Percentiles rank a stretch among this genome's conserved stretches.
phyloP scores from a whole-genome alignment of 2,113 vertebrate species.

The Pelodiscus sinensis region DNA sequence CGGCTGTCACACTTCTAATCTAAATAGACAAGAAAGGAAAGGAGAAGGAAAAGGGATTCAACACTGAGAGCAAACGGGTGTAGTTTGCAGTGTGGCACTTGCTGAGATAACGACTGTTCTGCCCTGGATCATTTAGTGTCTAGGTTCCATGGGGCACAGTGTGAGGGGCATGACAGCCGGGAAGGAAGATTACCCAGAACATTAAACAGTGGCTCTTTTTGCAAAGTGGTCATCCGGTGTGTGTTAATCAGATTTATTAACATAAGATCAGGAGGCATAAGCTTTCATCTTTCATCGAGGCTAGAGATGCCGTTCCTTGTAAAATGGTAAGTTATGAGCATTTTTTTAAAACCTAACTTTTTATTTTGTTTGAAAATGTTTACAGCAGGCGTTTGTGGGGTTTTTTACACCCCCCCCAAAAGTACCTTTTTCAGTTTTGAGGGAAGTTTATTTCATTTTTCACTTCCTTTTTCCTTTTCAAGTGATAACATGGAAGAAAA shows the following conservation, averaged over 20 bases:
- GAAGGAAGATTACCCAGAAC: neutral
- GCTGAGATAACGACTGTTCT: neutral
- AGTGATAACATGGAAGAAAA: neutral
- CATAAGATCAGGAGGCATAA: neutral
- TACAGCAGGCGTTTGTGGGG: no score
- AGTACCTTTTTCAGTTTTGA: no score
- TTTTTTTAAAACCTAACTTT: neutral
- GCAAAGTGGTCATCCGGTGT: neutral
- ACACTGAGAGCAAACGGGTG: neutral
- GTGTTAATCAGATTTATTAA: neutral
- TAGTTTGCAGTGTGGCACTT: neutral
- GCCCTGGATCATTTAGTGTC: neutral
- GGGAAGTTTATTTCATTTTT: neutral
- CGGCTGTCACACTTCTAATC: neutral
- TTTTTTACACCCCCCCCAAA: no score
- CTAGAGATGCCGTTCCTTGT: neutral
- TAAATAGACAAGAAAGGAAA: neutral
- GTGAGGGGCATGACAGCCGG: neutral
- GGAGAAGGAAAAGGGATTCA: neutral
- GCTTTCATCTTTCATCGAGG: neutral
- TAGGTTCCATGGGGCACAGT: neutral
- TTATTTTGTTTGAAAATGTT: neutral
- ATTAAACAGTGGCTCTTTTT: neutral
- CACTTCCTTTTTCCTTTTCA: neutral
- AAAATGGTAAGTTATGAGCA: neutral